These are phyloP conservation scores for Eristalinus aeneus DNA, from an alignment of 2,888 invertebrate species.

Conservation along the genomic window DNA sequence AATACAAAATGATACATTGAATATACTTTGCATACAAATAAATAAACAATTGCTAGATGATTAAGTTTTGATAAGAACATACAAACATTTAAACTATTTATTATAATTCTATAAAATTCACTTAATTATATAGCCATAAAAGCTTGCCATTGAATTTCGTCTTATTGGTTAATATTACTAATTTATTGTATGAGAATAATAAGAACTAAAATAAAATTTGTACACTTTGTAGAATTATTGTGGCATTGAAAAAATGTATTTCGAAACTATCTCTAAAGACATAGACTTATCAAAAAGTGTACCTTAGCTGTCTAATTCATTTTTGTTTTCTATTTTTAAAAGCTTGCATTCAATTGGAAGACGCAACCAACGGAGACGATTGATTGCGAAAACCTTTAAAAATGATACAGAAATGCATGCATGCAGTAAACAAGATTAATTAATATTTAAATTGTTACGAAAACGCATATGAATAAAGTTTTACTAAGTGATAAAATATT, in stretches of 20 bases:
- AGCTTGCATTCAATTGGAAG: conserved; percentile 6
- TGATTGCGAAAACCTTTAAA: conserved; percentile 1
- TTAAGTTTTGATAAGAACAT: neutral
- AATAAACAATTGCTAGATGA: neutral
- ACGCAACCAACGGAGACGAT: neutral
- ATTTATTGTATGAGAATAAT: conserved; percentile 24
- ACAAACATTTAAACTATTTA: neutral
- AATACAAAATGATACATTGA: neutral
- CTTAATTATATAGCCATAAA: neutral
- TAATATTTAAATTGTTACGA: conserved; percentile 29
- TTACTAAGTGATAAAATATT: neutral
- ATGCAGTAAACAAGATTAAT: conserved; percentile 13
- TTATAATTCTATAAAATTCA: neutral
- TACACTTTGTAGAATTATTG: conserved; percentile 20
- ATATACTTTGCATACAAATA: neutral
- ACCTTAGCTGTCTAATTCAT: neutral
- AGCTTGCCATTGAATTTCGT: conserved; percentile 4
- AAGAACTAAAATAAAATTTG: neutral
- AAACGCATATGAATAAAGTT: conserved; percentile 25
- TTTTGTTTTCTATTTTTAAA: neutral
- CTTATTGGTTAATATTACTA: neutral
- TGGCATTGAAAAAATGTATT: neutral
- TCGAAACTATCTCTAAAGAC: neutral
- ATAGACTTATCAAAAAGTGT: conserved; percentile 17
- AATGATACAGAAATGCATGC: neutral